Percentiles rank a stretch among this genome's conserved stretches.
Conservation (phyloP, 2,113 vertebrate genomes). For the Desmodus rotundus region DNA sequence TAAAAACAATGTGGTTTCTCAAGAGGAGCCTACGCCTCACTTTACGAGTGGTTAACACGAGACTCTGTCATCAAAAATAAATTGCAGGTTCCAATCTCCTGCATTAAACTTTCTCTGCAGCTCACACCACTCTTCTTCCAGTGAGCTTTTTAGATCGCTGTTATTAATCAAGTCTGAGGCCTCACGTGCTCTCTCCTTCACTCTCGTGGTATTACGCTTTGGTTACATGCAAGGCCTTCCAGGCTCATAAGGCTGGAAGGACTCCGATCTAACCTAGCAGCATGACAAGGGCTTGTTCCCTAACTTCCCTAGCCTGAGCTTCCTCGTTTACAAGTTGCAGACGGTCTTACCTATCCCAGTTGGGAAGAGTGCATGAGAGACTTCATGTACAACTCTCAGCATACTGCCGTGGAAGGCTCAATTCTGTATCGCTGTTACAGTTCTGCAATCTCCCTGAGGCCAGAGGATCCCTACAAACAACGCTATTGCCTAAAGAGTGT, state of each 20-base stretch:
- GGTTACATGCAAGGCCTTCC: background rate
- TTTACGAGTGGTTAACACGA: background rate
- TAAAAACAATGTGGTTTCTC: background rate
- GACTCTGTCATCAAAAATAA: background rate
- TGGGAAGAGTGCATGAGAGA: background rate
- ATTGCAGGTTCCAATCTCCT: background rate
- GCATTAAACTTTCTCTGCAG: background rate
- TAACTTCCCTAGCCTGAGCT: background rate
- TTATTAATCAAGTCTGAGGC: background rate
- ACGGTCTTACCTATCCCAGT: background rate
- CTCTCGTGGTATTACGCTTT: background rate
- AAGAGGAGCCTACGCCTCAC: background rate
- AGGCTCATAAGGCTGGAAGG: background rate
- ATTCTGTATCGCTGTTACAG: background rate
- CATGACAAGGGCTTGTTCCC: background rate
- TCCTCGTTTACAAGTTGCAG: background rate
- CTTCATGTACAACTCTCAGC: background rate
- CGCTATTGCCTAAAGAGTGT: background rate
- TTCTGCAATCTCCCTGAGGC: background rate
- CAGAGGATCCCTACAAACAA: background rate
- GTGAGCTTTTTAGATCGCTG: background rate
- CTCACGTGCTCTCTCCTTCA: background rate
- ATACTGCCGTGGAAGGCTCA: background rate
- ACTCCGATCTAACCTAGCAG: background rate
- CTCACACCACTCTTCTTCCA: background rate